Base-by-base conservation (phyloP, 1,140 invertebrate species). In the Antheraea mylitta region DNA sequence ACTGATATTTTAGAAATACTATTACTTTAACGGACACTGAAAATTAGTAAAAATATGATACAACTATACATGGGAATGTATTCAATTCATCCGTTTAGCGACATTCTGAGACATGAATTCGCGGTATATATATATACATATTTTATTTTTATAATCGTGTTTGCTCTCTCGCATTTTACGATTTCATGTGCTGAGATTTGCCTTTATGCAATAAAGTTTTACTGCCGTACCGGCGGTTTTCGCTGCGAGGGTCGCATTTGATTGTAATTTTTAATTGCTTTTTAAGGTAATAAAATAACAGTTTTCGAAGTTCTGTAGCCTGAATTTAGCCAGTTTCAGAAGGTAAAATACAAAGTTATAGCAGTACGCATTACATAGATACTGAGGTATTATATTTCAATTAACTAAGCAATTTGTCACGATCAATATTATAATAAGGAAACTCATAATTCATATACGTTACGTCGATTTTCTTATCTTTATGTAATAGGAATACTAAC, bases 1-100 rank as follows among this genome's bases (percentile, higher is more conserved):
- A 70, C 45, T 81, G 79, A 84, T 77, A 69, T 79, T 78, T 82
- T 79, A 53, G 83, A 84, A 81, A 73, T 84, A 78, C 78, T 75
- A 78, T 84, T 79, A 83, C 75, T 59, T 72, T 78, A 79, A 74
- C 66, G 72, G 78, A 73, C 59, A 68, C 37, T 61, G 79, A 79
- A 80, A 79, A 71, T 67, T 75, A 77, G 71, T 77, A 67, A 79
- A 81, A 83, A 75, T 78, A 73, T 77, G 74, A 79, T 53, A 16
- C 13, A n/a, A 13, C 45, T 6, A 53, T 79, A 84, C 76, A 79
- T 72, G 77, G 76, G 62, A 82, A 70, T 74, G 73, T 68, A 72
- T 80, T 77, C 66, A 69, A 66, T 66, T 75, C 72, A 72, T 73
- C 70, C 62, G 53, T 62, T 18, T 71, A 65, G 69, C 67, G 66